Percentiles rank a stretch among this genome's conserved stretches.
Evolutionary conservation across 1,140 invertebrate genomes (phyloP).

Genomic region (Drosophila oshimai): DNA sequence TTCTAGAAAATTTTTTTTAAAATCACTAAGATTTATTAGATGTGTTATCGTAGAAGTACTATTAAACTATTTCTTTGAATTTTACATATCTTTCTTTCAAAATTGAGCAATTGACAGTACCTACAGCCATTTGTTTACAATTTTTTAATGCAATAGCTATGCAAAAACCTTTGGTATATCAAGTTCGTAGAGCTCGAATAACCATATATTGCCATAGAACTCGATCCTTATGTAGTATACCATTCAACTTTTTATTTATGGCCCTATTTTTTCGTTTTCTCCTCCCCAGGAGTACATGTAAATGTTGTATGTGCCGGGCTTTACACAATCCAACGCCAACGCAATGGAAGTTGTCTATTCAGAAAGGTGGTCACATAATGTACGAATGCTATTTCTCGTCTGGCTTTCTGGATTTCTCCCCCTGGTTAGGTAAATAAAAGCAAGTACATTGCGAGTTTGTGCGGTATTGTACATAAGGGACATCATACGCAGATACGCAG

Average conservation of each 20-base stretch:
- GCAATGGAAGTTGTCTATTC: slow-evolving; percentile 41
- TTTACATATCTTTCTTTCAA: too few relatives aligned
- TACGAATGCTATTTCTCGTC: background rate
- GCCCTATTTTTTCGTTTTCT: slow-evolving; percentile 9
- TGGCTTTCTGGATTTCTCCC: slow-evolving; percentile 3
- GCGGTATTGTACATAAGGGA: background rate
- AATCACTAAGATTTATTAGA: too few relatives aligned
- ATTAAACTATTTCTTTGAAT: too few relatives aligned
- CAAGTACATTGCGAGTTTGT: background rate
- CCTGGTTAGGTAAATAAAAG: slow-evolving; percentile 8
- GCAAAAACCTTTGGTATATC: background rate
- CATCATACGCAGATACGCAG: background rate
- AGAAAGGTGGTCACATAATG: slow-evolving; percentile 25
- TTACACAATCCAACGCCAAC: slow-evolving; percentile 22
- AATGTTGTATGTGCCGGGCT: background rate
- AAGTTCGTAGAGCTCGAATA: background rate
- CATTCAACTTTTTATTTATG: slow-evolving; percentile 23
- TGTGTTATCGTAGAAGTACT: too few relatives aligned
- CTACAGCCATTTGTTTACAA: background rate
- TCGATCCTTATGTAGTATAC: slow-evolving; percentile 1
- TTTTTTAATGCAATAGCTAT: background rate
- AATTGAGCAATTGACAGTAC: too few relatives aligned
- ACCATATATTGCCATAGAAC: background rate
- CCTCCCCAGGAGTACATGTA: background rate
- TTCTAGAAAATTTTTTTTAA: too few relatives aligned